A percentile compares a stretch with the other conserved stretches of the same genome.
Conservation (phyloP, 1,140 invertebrate genomes). For the Meloidogyne chitwoodi region DNA sequence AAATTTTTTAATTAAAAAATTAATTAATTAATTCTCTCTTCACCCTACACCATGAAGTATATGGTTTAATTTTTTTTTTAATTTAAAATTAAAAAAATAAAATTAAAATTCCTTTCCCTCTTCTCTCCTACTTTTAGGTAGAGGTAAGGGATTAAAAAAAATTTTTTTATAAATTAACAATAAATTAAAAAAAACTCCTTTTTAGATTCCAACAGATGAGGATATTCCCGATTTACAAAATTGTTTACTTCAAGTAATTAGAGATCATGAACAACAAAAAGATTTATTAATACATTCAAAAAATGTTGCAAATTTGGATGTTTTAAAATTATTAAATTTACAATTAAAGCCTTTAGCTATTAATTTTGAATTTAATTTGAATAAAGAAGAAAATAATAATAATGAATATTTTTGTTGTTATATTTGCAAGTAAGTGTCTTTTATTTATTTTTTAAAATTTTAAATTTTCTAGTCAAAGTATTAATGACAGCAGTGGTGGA, state of each 20-base stretch:
- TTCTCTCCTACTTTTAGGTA: no score
- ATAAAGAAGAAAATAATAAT: background rate
- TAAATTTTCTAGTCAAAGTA: background rate
- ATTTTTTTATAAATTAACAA: background rate
- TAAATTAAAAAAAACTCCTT: background rate
- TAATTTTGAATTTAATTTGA: background rate
- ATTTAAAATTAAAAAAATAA: no score
- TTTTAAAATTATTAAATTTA: slow-evolving; percentile 22
- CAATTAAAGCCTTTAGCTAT: slow-evolving; percentile 2
- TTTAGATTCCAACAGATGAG: slow-evolving; percentile 76
- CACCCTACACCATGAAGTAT: no score
- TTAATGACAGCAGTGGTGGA: background rate
- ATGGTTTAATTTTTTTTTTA: no score
- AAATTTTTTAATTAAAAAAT: no score
- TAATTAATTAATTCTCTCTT: no score
- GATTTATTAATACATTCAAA: slow-evolving; percentile 38
- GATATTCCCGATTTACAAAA: slow-evolving; percentile 82
- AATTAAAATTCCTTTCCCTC: no score
- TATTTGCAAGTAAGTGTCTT: background rate
- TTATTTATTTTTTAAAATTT: background rate
- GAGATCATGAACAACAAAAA: slow-evolving; percentile 85
- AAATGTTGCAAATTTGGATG: slow-evolving; percentile 21
- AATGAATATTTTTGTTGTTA: background rate
- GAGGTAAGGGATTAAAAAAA: background rate
- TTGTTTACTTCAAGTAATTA: slow-evolving; percentile 87